A percentile compares a stretch with the other conserved stretches of the same genome.
Evolutionary conservation across 2,888 invertebrate species (phyloP).

Genomic region (Blera fallax): DNA sequence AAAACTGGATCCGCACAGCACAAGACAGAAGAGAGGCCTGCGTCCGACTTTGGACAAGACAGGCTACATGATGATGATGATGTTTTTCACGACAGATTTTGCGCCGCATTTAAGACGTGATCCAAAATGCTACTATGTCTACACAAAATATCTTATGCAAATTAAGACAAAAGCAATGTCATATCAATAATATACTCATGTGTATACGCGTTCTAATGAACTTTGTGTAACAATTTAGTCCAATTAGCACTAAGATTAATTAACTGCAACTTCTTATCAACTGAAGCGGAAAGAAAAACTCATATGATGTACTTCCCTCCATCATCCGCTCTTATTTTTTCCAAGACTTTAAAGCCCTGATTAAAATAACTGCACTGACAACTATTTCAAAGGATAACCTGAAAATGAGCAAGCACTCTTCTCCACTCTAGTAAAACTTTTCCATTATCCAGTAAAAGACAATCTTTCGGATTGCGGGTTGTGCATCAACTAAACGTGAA

Average conservation of each 20-base stretch:
- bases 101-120: too few relatives aligned
- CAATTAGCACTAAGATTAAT: not conserved
- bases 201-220: too few relatives aligned
- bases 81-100: too few relatives aligned
- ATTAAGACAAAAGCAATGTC: too few relatives aligned
- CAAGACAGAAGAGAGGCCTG: too few relatives aligned
- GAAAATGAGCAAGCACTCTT: conserved; percentile 42
- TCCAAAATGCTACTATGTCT: too few relatives aligned
- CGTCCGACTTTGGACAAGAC: too few relatives aligned
- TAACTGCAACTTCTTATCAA: not conserved
- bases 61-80: too few relatives aligned
- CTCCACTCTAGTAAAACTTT: conserved; percentile 23
- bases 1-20: too few relatives aligned
- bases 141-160: too few relatives aligned
- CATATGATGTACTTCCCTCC: not conserved
- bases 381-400: conserved; percentile 30
- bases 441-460: conserved; percentile 50
- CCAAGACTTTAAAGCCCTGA: conserved; percentile 4
- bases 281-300: not conserved
- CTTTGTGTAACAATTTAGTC: too few relatives aligned
- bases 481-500: conserved; percentile 36
- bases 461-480: conserved; percentile 38
- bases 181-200: too few relatives aligned
- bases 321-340: not conserved
- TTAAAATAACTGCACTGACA: conserved; percentile 21